Evolutionary conservation across 2,888 invertebrate species (phyloP), one percentile per base, ranked within the genome.

Genomic region (Drosophila setosimentum): DNA sequence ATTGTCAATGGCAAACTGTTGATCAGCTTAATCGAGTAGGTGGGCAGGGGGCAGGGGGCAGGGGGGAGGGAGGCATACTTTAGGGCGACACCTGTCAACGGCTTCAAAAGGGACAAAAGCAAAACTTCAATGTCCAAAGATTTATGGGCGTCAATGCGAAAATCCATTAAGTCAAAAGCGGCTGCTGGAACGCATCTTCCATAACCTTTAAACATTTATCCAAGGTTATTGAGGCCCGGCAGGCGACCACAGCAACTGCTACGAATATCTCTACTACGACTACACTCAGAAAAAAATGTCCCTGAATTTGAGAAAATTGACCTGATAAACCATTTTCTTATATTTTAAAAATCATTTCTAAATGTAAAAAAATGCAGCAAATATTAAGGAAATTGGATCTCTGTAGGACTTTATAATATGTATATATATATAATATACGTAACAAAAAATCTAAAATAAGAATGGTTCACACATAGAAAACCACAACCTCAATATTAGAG

Each of bases 141-240:
- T 87, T 89, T 89, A 87, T 87, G 87, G 82, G 76, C 73, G 75
- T 72, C 85, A 83, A 87, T 83, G 87, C 74, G 85, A 73, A 80
- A 82, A 85, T 89, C 87, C 87, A 87, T 87, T 87, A 85, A 85
- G 85, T 87, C 86, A 76, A 81, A 74, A 73, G 75, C 45, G 45
- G 24, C 77, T 64, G 69, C 68, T 63, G 80, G 65, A 63, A 63
- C 68, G 66, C 64, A 75, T 88, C 83, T 82, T 82, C 76, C 86
- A 83, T 84, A 86, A 89, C 87, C 86, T 89, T 89, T 89, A 83
- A 84, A 81, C 89, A 85, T 89, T 78, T 83, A 83, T 87, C 85
- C 82, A 89, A 87, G 89, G 85, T 83, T 87, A 89, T 89, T 82
- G 87, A 73, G 76, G 82, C 73, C 59, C 65, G 45, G 13, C 45